A percentile compares a stretch with the other conserved stretches of the same genome.
These are phyloP conservation scores for Belonocnema kinseyi DNA, from an alignment of 1,140 invertebrate genomes.

Conservation along the genomic window DNA sequence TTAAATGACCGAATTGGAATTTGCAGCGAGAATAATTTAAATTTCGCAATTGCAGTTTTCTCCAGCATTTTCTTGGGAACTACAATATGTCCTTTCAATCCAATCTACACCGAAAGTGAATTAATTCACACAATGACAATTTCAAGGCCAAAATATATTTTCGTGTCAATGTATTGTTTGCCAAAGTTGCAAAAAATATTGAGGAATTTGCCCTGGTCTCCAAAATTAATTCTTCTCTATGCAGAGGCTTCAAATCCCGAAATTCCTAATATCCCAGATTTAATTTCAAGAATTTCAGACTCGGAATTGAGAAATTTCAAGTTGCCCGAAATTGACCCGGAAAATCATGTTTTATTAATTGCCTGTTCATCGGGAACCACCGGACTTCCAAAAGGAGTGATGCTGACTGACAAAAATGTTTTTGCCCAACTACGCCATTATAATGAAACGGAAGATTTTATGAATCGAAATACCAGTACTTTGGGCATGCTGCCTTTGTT, in stretches of 20 bases:
- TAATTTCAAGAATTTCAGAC: slow-evolving; percentile 3
- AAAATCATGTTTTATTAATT: slow-evolving; percentile 68
- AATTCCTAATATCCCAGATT: background rate
- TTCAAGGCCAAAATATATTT: slow-evolving; percentile 75
- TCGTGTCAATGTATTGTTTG: slow-evolving; percentile 49
- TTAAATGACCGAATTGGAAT: slow-evolving; percentile 78
- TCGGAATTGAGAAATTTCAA: slow-evolving; percentile 25
- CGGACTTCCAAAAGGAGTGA: slow-evolving; percentile 86
- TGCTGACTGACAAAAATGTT: slow-evolving; percentile 82
- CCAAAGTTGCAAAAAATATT: slow-evolving; percentile 36
- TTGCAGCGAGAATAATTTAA: slow-evolving; percentile 79
- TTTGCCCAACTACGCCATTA: slow-evolving; percentile 55
- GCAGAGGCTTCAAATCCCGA: slow-evolving; percentile 30
- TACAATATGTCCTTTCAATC: slow-evolving; percentile 76
- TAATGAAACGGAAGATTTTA: background rate
- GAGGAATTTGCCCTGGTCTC: slow-evolving; percentile 50
- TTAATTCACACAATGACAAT: slow-evolving; percentile 73
- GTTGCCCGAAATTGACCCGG: slow-evolving; percentile 51
- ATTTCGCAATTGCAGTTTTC: slow-evolving; percentile 76
- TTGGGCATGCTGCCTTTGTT: slow-evolving; percentile 7
- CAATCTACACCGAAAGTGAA: slow-evolving; percentile 65
- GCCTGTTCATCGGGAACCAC: slow-evolving; percentile 84
- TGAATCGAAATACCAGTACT: background rate
- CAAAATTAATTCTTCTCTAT: slow-evolving; percentile 50
- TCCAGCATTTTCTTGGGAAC: slow-evolving; percentile 77